Base-by-base conservation (phyloP, 2,113 vertebrate genomes). In the Cyanoderma ruficeps region DNA sequence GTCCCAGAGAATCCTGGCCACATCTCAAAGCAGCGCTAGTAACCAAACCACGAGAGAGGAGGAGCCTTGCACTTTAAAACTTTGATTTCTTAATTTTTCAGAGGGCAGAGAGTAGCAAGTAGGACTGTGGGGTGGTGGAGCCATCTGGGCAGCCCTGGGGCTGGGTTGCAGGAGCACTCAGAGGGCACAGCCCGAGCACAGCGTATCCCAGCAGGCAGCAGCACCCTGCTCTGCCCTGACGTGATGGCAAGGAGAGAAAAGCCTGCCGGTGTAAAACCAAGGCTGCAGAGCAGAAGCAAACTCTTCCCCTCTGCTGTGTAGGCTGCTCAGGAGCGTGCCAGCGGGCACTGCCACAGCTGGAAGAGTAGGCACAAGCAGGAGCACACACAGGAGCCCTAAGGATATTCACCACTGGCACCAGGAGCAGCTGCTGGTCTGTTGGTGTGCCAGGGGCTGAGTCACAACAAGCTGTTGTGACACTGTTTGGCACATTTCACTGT, bases 271-370 rank as follows among this genome's bases (percentile, higher is more conserved):
- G n/a, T 3, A 2, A 31, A 85, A 79, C 63, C 30, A 30, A 71
- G 61, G 53, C 82, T 22, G 59, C 41, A 55, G 27, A 65, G 27
- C 37, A 68, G 42, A 33, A 56, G 19, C 2, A 7, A 57, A 42
- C 0, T 1, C n/a, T 74, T 69, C 14, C n/a, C 22, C n/a, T 52
- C 13, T 25, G 2, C 41, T 16, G 46, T 0, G 1, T 6, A 5
- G 60, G 86, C 61, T 74, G 74, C 72, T 25, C 9, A 1, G 7
- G 41, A 69, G 49, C 0, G 1, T 53, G 83, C 57, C 84, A 85
- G 83, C 44, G n/a, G 61, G 57, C 85, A 30, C 33, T 64, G 82
- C 53, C 5, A 3, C 71, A 86, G 44, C 93, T 86, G 86, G 53
- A 20, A 15, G 41, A n/a, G 21, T 0, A 27, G 76, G 77, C 76